These are phyloP conservation scores for Ateles fusciceps DNA, from an alignment of 2,797 vertebrate genomes.

Conservation along the genomic window DNA sequence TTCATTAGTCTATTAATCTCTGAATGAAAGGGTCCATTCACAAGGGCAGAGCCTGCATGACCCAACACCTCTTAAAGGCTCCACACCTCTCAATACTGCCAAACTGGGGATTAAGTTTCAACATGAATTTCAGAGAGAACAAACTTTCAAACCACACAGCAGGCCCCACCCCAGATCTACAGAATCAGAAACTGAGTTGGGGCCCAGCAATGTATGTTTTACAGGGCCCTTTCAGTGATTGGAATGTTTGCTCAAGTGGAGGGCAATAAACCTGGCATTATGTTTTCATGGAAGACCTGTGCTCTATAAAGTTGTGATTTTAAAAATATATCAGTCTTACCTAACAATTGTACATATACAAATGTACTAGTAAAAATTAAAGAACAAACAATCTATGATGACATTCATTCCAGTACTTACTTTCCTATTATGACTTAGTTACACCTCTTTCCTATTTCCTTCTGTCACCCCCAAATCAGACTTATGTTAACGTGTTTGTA, in stretches of 20 bases:
- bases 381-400: neutral
- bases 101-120: neutral
- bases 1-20: neutral
- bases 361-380: neutral
- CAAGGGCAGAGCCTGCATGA: neutral
- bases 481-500: neutral
- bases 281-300: no score
- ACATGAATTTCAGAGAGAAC: neutral
- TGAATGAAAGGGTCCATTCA: neutral
- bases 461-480: neutral
- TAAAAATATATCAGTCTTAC: neutral
- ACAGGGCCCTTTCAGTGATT: neutral
- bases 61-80: no score
- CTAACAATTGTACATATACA: rapidly evolving
- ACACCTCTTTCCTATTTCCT: neutral
- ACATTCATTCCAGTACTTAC: rapidly evolving
- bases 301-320: neutral
- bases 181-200: neutral
- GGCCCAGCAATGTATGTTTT: rapidly evolving
- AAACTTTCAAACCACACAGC: neutral
- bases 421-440: neutral
- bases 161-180: rapidly evolving
- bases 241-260: rapidly evolving
- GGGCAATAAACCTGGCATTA: no score
- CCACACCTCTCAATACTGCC: neutral